phyloP scores from a whole-genome alignment of 2,797 vertebrate genomes.

The Sebastiscus tertius region DNA sequence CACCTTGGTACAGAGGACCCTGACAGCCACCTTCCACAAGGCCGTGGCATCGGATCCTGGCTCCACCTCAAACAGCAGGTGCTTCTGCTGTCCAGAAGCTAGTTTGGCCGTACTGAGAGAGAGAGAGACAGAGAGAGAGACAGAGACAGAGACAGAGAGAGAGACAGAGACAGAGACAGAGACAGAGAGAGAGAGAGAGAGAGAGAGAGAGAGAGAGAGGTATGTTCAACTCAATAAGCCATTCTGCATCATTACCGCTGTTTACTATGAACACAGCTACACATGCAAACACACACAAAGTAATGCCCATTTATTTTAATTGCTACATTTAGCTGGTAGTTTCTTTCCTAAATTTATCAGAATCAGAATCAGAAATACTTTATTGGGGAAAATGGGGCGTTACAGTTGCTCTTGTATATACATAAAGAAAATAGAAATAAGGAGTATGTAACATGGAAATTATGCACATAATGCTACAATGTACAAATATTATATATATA shows the following conservation, averaged over 20 bases:
- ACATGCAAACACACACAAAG: background rate
- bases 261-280: background rate
- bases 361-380: no score
- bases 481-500: no score
- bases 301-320: background rate
- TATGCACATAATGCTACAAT: no score
- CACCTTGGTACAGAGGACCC: conserved; percentile 97
- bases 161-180: background rate
- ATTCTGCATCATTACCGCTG: background rate
- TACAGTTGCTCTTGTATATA: no score
- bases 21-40: conserved; percentile 95
- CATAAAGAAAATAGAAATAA: no score
- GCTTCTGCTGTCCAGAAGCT: conserved; percentile 92
- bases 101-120: conserved; percentile 89
- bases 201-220: background rate
- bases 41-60: conserved; percentile 94
- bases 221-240: background rate
- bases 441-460: no score
- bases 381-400: no score
- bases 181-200: background rate
- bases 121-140: background rate
- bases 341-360: background rate
- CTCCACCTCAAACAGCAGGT: conserved; percentile 96
- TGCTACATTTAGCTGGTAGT: background rate
- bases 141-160: background rate